A percentile compares a stretch with the other conserved stretches of the same genome.
Evolutionary conservation across 1,140 invertebrate species (phyloP).

Genomic region (Drosophila willistoni): DNA sequence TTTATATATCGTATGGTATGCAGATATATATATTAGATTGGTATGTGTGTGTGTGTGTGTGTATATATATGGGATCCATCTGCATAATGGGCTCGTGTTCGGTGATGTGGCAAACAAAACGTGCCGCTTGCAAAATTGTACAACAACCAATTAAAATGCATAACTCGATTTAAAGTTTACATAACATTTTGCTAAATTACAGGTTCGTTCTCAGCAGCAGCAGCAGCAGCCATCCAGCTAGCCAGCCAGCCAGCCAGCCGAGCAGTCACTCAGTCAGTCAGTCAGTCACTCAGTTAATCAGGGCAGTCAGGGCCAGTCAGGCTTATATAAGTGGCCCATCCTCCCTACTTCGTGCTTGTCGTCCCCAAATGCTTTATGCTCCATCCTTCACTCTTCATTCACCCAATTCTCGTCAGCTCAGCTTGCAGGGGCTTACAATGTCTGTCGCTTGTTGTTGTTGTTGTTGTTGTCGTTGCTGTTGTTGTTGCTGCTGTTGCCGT

Average conservation of each 20-base stretch:
- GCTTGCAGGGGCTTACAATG: slow-evolving; percentile 77
- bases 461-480: slow-evolving; percentile 40
- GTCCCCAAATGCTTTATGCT: background rate
- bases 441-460: slow-evolving; percentile 60
- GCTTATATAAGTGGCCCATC: slow-evolving; percentile 75
- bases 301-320: slow-evolving; percentile 33
- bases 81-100: slow-evolving; percentile 32
- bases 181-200: slow-evolving; percentile 81
- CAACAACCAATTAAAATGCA: slow-evolving; percentile 81
- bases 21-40: slow-evolving; percentile 26
- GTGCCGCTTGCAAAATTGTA: slow-evolving; percentile 78
- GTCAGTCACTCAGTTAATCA: background rate
- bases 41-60: slow-evolving; percentile 21
- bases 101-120: slow-evolving; percentile 78
- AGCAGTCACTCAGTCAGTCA: background rate
- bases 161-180: slow-evolving; percentile 80
- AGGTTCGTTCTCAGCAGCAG: slow-evolving; percentile 49
- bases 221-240: too few species aligned
- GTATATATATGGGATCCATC: slow-evolving; percentile 47
- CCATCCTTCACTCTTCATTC: slow-evolving; percentile 5
- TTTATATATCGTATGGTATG: background rate
- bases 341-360: background rate
- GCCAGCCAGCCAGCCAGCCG: background rate
- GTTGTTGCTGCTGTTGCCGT: slow-evolving; percentile 49
- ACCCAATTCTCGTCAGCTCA: slow-evolving; percentile 55